Evolutionary conservation across 2,888 invertebrate species (phyloP), one percentile per base, ranked within the genome.

Genomic region (Griposia aprilina): DNA sequence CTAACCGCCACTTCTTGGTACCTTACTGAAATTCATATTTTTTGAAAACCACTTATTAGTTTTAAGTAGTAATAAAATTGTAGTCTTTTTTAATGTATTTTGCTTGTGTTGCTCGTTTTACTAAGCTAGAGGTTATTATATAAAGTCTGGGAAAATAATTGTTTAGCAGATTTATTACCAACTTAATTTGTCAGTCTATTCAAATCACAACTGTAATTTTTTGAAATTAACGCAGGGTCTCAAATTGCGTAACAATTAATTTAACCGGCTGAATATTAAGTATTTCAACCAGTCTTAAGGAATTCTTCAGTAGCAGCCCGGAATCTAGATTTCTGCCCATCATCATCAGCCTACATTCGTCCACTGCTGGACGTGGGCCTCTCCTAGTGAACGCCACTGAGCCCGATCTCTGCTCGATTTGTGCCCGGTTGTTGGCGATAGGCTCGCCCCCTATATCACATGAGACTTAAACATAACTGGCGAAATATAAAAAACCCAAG

Each of bases 1-100:
- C 45, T 11, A 15, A 26, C 2, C 41, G 67, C 72, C 75, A 82
- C 67, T 80, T 80, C 74, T 80, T 23, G 55, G 66, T 75, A 76
- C 50, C 69, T 81, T 68, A 72, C 11, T 55, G 30, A 72, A 84
- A 79, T 45, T 77, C 52, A 76, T 87, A 87, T 87, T 87, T 87
- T 87, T 85, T 74, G 62, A 83, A 70, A 74, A 74, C 26, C 76
- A 78, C 74, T 76, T 85, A 17, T 26, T 85, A 84, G 69, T 60
- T 76, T 20, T 81, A 76, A 76, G 41, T 76, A 52, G 26, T 20
- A 23, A 36, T 62, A 11, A 3, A 13, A 10, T 59, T 11, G 15
- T 82, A n/a, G 11, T 52, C 36, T 70, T 30, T 60, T 50, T 15
- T 15, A 17, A 23, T 55, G 10, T 30, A 17, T 57, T 6, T 36